Conservation (phyloP, 1,140 invertebrate genomes). For the Chrysopa pallens region DNA sequence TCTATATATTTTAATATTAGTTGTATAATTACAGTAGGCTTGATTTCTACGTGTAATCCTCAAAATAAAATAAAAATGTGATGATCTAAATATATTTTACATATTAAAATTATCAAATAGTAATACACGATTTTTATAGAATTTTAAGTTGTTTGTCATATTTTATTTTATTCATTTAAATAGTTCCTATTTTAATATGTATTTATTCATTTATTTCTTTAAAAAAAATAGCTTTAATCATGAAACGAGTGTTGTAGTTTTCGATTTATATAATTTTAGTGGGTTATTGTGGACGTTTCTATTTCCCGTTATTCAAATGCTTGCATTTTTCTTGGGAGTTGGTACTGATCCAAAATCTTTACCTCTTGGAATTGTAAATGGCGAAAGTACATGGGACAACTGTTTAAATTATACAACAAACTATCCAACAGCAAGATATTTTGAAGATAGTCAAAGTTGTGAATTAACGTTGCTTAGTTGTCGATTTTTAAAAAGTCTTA, state of each 20-base stretch:
- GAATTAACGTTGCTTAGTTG: constrained; percentile 35
- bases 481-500: constrained; percentile 28
- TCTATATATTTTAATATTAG: too few relatives aligned
- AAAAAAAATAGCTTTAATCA: too few relatives aligned
- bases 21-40: too few relatives aligned
- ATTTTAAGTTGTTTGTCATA: too few relatives aligned
- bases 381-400: constrained; percentile 34
- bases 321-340: constrained; percentile 62
- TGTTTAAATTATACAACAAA: constrained; percentile 17
- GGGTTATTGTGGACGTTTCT: constrained; percentile 61
- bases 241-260: background rate
- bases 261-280: constrained; percentile 27
- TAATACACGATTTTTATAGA: too few relatives aligned
- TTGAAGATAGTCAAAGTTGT: constrained; percentile 20
- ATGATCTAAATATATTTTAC: too few relatives aligned
- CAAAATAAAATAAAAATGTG: too few relatives aligned
- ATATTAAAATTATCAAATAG: too few relatives aligned
- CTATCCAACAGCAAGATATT: constrained; percentile 10
- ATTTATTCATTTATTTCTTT: too few relatives aligned
- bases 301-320: constrained; percentile 63
- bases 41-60: too few relatives aligned
- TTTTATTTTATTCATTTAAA: too few relatives aligned
- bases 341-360: constrained; percentile 58
- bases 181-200: too few relatives aligned
- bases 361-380: constrained; percentile 54